Evolutionary conservation across 2,113 vertebrate genomes (phyloP), one percentile per base, ranked within the genome.

Genomic region (Salvelinus sp.): DNA sequence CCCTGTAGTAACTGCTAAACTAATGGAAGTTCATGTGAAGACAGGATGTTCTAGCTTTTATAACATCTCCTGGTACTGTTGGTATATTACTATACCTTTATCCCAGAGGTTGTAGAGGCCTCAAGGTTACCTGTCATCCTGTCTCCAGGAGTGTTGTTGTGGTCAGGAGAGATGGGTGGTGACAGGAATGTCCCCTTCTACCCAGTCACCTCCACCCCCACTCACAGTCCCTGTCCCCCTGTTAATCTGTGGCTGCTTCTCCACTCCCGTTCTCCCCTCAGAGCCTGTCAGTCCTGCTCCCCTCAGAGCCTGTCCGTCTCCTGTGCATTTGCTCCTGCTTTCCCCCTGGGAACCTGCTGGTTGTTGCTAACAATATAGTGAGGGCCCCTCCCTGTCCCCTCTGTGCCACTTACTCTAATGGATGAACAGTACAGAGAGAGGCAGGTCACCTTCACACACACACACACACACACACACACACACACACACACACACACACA

Each of bases 221-320:
- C 57, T 48, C 27, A 10, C 13, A 6, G 18, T 3, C 22, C 23
- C 12, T 4, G 12, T 18, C 13, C 30, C 33, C n/a, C 2, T 70
- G 16, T 28, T 30, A 18, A 44, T 68, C 27, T 33, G 14, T 28
- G 16, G 16, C 14, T 27, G 2, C 20, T 38, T 27, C 9, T 28
- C 25, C 18, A 4, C 27, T 38, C 65, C 64, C 6, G 33, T 4
- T 22, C n/a, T 25, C 67, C 38, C 33, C 57, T 38, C 16, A n/a
- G 12, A 28, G 63, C 66, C 73, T 72, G 65, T 77, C 82, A 69
- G 16, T 77, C 82, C 68, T 65, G 44, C 25, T 64, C 74, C 74
- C 64, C 23, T 76, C 80, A 79, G 78, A 84, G 38, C 9, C 9
- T 44, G 38, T 44, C 38, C 9, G 38, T 44, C 38, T 44, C 38